These are phyloP conservation scores for Carassius gibelio DNA, from an alignment of 2,113 vertebrate species.

Conservation along the genomic window DNA sequence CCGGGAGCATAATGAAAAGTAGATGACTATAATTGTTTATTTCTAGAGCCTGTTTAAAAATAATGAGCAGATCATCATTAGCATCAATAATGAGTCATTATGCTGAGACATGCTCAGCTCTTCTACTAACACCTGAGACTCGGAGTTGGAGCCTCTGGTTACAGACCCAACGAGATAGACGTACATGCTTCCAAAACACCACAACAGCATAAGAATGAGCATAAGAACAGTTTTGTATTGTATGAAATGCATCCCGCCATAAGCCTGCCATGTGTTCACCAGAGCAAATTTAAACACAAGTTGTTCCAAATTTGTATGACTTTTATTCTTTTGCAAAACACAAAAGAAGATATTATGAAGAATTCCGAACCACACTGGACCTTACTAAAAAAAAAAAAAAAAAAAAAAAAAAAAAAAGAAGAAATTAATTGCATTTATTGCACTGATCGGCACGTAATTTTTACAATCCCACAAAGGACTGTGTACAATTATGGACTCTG, in stretches of 20 bases:
- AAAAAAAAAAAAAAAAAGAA: no score
- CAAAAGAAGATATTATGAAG: background rate
- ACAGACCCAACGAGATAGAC: background rate
- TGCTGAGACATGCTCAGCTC: constrained; percentile 62
- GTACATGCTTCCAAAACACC: background rate
- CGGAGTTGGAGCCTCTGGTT: constrained; percentile 28
- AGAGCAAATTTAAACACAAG: background rate
- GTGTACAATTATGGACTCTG: background rate
- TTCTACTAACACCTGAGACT: constrained; percentile 64
- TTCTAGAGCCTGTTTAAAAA: constrained; percentile 33
- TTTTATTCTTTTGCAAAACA: background rate
- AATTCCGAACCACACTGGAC: background rate
- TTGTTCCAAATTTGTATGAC: background rate
- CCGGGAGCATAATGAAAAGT: constrained; percentile 23
- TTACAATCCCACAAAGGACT: background rate
- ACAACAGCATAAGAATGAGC: background rate
- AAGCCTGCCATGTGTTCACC: background rate
- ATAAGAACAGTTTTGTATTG: background rate
- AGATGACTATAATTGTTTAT: constrained; percentile 34
- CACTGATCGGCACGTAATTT: no score
- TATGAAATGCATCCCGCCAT: background rate
- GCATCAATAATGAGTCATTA: constrained; percentile 68
- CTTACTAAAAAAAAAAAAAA: background rate
- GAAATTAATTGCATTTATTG: no score
- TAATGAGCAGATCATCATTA: constrained; percentile 49